phyloP scores from a whole-genome alignment of 1,140 invertebrate genomes.

The Orchesella cincta region DNA sequence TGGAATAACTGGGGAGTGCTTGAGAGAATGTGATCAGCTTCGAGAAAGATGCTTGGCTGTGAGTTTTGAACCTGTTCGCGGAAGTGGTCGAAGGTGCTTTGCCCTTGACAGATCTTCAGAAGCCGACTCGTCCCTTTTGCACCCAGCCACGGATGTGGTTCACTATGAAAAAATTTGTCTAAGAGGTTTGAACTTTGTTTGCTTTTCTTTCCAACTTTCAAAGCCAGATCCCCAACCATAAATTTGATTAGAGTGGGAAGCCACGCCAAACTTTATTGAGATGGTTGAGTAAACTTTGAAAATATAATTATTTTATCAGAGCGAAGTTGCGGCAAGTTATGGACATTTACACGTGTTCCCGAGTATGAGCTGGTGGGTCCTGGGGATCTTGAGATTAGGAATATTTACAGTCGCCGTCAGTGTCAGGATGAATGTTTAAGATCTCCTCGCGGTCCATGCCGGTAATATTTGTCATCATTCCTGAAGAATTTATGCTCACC shows the following conservation, averaged over 20 bases:
- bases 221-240: not conserved
- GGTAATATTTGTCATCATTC: too few species aligned
- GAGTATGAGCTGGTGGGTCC: conserved; percentile 57
- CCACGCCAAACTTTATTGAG: conserved; percentile 6
- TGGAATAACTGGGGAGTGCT: conserved; percentile 58
- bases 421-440: conserved; percentile 59
- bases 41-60: conserved; percentile 58
- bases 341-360: conserved; percentile 60
- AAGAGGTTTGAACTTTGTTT: conserved; percentile 51
- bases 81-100: conserved; percentile 57
- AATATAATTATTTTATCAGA: conserved; percentile 50
- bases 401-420: conserved; percentile 55
- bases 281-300: conserved; percentile 31
- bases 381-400: conserved; percentile 55
- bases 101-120: conserved; percentile 57
- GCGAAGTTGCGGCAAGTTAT: conserved; percentile 57
- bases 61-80: conserved; percentile 56
- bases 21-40: conserved; percentile 57
- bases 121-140: conserved; percentile 54
- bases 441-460: conserved; percentile 56
- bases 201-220: not conserved
- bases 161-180: conserved; percentile 63
- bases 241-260: not conserved
- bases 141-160: conserved; percentile 55
- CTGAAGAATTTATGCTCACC: too few species aligned